Evolutionary conservation across 2,888 invertebrate genomes (phyloP).

Genomic region (Eristalis tenax): DNA sequence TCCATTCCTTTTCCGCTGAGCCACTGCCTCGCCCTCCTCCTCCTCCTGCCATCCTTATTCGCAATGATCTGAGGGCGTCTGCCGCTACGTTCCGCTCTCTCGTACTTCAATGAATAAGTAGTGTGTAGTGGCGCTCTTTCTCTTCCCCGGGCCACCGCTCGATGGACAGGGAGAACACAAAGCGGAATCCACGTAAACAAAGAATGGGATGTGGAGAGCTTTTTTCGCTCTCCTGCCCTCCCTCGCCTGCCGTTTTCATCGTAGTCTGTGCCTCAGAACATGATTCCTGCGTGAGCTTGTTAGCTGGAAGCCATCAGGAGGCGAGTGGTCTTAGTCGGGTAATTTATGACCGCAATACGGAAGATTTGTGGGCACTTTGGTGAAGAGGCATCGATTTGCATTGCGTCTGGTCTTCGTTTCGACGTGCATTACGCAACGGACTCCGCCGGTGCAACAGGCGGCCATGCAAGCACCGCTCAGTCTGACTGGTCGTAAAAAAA

Average conservation of each 20-base stretch:
- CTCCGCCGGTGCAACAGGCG: conserved; percentile 8
- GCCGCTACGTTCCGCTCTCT: neutral
- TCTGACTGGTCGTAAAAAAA: neutral
- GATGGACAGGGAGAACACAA: conserved; percentile 42
- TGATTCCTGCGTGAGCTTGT: conserved; percentile 44
- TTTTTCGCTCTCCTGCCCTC: neutral
- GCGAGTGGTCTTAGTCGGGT: conserved; percentile 38
- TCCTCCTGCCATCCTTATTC: neutral
- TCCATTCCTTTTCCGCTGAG: neutral
- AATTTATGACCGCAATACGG: conserved; percentile 59
- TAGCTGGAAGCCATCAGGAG: neutral
- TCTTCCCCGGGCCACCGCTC: neutral
- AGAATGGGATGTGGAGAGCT: conserved; percentile 20
- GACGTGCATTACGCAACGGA: conserved; percentile 50
- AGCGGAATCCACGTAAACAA: conserved; percentile 65
- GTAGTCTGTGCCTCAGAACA: conserved; percentile 31
- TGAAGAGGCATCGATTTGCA: conserved; percentile 29
- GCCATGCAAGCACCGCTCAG: neutral
- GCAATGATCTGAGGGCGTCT: neutral
- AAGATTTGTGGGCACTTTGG: conserved; percentile 64
- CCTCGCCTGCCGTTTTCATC: neutral
- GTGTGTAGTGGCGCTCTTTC: neutral
- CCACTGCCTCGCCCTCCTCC: no score
- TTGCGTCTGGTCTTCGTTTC: conserved; percentile 17
- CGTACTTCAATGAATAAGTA: neutral